Conservation (phyloP, 2,797 vertebrate genomes). For the Pterois miles region DNA sequence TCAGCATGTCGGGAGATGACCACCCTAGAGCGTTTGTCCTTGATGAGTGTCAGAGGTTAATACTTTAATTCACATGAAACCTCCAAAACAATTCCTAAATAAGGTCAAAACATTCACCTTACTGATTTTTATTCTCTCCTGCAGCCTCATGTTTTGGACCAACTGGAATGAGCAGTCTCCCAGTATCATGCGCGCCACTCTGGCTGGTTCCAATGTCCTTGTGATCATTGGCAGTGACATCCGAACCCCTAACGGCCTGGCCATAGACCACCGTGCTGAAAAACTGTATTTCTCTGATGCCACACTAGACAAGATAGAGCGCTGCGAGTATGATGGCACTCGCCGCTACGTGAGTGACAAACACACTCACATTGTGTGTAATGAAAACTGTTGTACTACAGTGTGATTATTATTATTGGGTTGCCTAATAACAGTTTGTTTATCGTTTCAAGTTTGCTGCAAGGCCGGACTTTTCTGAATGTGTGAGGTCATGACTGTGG, state of each 20-base stretch:
- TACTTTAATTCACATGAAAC: not conserved
- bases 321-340: slow-evolving; percentile 96
- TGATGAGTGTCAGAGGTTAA: slow-evolving; percentile 96
- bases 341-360: slow-evolving; percentile 90
- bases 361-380: not conserved
- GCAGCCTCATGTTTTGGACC: slow-evolving; percentile 99
- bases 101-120: not conserved
- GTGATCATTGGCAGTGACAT: slow-evolving; percentile 96
- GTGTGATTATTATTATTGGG: not conserved
- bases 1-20: slow-evolving; percentile 97
- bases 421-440: slow-evolving; percentile 6
- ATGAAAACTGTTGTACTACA: slow-evolving; percentile 2
- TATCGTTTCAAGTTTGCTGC: not conserved
- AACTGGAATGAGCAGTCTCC: slow-evolving; percentile 99
- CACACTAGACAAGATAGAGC: slow-evolving; percentile 97
- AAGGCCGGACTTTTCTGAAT: slow-evolving; percentile 11
- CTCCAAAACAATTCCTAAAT: not conserved
- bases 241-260: slow-evolving; percentile 94
- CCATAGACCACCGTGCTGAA: slow-evolving; percentile 96
- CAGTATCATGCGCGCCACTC: slow-evolving; percentile 96
- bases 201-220: slow-evolving; percentile 90
- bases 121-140: slow-evolving; percentile 6
- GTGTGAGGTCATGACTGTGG: not conserved
- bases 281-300: slow-evolving; percentile 98
- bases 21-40: slow-evolving; percentile 96